Conservation (phyloP, 2,888 invertebrate genomes). For the Meta bourneti region DNA sequence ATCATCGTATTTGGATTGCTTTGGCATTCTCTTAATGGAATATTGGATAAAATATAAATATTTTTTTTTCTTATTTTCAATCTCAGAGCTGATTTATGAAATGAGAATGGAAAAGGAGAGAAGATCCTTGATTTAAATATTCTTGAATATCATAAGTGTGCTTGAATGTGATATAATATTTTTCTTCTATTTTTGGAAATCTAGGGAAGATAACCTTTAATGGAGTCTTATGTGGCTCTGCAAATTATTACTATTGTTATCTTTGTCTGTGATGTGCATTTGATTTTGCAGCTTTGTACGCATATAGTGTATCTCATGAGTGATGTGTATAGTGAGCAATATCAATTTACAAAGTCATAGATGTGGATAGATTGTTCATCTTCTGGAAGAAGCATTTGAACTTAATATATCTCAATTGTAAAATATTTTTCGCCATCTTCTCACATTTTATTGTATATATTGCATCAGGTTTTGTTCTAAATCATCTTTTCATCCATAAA, state of each 20-base stretch:
- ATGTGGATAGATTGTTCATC: conserved; percentile 17
- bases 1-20: neutral
- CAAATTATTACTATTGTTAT: conserved; percentile 16
- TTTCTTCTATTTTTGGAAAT: conserved; percentile 9
- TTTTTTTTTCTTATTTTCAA: conserved; percentile 3
- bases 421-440: neutral
- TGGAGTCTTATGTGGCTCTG: conserved; percentile 2
- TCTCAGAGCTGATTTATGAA: neutral
- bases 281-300: neutral
- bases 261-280: conserved; percentile 49
- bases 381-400: neutral
- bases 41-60: neutral
- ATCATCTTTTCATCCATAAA: neutral
- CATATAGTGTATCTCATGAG: neutral
- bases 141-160: conserved; percentile 8
- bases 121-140: conserved; percentile 29
- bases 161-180: conserved; percentile 39
- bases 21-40: conserved; percentile 8
- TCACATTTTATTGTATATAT: neutral
- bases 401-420: neutral
- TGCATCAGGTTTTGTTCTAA: neutral
- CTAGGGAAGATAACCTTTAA: neutral
- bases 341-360: neutral
- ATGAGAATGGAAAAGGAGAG: neutral
- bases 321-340: conserved; percentile 1